phyloP scores from a whole-genome alignment of 2,888 invertebrate genomes.

The Schrankia costaestrigalis region DNA sequence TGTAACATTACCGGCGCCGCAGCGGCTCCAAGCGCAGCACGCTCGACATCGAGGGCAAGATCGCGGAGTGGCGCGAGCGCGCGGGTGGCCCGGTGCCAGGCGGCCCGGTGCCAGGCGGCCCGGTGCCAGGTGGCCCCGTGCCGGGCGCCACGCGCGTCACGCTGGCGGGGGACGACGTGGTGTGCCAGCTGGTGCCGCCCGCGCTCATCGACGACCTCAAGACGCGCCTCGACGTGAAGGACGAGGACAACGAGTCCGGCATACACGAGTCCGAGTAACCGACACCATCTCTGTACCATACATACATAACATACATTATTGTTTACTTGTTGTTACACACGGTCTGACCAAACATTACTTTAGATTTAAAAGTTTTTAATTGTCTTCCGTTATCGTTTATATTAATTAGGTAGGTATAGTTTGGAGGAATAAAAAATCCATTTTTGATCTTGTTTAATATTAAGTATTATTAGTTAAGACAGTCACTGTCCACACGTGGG shows the following conservation, averaged over 20 bases:
- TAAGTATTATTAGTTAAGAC: too few species aligned
- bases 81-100: conserved; percentile 21
- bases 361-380: too few species aligned
- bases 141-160: conserved; percentile 35
- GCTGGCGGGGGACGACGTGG: conserved; percentile 59
- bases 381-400: conserved; percentile 44
- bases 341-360: too few species aligned
- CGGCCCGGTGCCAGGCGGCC: conserved; percentile 11
- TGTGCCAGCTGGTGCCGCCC: conserved; percentile 60
- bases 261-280: conserved; percentile 71
- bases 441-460: too few species aligned
- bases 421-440: too few species aligned
- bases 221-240: conserved; percentile 68
- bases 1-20: conserved; percentile 14
- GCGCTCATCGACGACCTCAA: conserved; percentile 69
- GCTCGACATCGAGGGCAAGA: conserved; percentile 77
- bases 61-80: conserved; percentile 69
- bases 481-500: too few species aligned
- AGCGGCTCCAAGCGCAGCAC: conserved; percentile 76
- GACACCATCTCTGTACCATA: not conserved
- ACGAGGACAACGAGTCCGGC: conserved; percentile 73
- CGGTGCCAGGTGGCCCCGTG: conserved; percentile 10
- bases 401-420: too few species aligned
- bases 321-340: too few species aligned
- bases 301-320: not conserved